These are phyloP conservation scores for Periophthalmus modestus DNA, from an alignment of 2,113 vertebrate genomes.

Conservation along the genomic window DNA sequence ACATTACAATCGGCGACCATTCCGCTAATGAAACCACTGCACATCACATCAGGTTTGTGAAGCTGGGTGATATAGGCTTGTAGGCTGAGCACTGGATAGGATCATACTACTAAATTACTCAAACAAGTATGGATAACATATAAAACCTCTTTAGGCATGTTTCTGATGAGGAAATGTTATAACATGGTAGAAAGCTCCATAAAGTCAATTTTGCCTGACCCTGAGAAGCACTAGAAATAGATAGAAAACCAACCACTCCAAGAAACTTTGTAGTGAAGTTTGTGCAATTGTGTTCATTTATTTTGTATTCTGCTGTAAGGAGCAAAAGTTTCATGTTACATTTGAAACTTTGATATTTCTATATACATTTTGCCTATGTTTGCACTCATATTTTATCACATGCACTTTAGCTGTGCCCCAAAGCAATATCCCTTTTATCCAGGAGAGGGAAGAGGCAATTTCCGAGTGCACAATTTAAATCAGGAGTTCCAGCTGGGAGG, in stretches of 20 bases:
- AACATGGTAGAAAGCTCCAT: too few species aligned
- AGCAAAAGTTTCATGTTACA: slow-evolving; percentile 19
- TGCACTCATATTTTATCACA: slow-evolving; percentile 15
- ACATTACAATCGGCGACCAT: too few species aligned
- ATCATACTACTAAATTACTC: too few species aligned
- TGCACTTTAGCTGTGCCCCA: slow-evolving; percentile 25
- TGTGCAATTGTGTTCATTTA: neutral
- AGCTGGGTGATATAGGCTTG: too few species aligned
- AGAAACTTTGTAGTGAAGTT: neutral
- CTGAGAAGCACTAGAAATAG: neutral
- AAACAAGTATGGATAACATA: too few species aligned
- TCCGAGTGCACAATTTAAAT: slow-evolving; percentile 36
- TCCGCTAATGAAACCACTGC: too few species aligned
- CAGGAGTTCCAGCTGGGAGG: slow-evolving; percentile 45
- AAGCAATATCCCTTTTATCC: slow-evolving; percentile 53
- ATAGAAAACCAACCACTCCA: neutral
- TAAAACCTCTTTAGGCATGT: too few species aligned
- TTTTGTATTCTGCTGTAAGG: neutral
- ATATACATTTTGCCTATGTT: slow-evolving; percentile 9
- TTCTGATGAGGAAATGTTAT: too few species aligned
- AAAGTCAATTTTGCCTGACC: neutral
- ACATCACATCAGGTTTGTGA: too few species aligned
- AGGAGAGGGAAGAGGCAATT: slow-evolving; percentile 43
- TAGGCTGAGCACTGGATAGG: too few species aligned
- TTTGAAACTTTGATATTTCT: slow-evolving; percentile 9